Conservation (phyloP, 2,113 vertebrate species). For the Ceyx margarethae region DNA sequence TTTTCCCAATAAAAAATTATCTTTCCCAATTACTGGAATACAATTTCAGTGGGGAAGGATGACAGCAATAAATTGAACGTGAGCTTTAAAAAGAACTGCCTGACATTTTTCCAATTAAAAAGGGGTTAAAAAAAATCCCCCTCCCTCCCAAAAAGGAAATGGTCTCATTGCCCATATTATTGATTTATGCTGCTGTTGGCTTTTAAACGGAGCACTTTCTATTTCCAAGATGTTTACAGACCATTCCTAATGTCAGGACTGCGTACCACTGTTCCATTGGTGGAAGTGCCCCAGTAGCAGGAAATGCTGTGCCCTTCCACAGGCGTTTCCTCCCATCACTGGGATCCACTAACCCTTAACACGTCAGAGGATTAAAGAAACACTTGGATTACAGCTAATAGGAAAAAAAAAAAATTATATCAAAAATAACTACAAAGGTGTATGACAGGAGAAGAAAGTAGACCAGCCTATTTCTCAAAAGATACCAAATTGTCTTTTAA, state of each 20-base stretch:
- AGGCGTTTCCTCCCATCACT: conserved; percentile 33
- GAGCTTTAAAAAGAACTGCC: not conserved
- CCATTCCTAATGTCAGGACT: conserved; percentile 5
- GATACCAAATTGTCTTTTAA: not conserved
- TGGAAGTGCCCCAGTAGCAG: conserved; percentile 48
- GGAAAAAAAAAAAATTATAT: not conserved
- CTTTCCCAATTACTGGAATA: not conserved
- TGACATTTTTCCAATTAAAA: not conserved
- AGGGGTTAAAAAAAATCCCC: not conserved
- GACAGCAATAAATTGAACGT: not conserved
- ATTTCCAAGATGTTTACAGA: conserved; percentile 11
- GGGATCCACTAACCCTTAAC: conserved; percentile 3
- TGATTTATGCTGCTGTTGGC: conserved; percentile 33
- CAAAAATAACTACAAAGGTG: not conserved
- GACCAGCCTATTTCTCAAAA: not conserved
- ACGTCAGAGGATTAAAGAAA: conserved; percentile 6
- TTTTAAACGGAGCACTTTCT: conserved; percentile 18
- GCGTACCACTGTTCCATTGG: not conserved
- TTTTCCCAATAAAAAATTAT: not conserved
- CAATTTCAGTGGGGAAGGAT: not conserved
- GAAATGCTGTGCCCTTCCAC: conserved; percentile 50
- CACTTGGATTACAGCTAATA: not conserved
- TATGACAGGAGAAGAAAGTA: not conserved
- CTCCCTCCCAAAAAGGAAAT: not conserved
- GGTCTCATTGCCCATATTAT: not conserved